phyloP scores from a whole-genome alignment of 2,113 vertebrate genomes.

The Cnemophilus loriae region DNA sequence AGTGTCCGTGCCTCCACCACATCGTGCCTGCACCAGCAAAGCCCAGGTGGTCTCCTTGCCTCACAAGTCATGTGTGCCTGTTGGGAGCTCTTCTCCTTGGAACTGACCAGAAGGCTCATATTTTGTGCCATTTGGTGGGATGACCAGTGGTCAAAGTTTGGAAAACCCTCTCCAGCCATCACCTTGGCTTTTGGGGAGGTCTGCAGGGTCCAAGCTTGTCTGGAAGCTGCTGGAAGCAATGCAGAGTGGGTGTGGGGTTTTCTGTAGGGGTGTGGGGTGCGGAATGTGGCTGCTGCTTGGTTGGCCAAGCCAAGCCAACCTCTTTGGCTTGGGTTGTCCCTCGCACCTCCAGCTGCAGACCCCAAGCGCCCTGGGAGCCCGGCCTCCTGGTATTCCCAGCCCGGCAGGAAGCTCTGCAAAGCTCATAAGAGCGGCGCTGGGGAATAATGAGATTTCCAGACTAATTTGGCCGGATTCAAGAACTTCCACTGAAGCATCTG shows the following conservation, averaged over 20 bases:
- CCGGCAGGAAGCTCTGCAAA: conserved; percentile 55
- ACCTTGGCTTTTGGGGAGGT: neutral
- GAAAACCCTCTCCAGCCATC: rapidly evolving
- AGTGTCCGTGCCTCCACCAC: neutral
- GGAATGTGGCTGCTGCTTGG: neutral
- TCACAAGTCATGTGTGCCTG: rapidly evolving
- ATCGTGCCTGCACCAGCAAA: neutral
- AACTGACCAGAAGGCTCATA: neutral
- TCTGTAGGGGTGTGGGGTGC: neutral
- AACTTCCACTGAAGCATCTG: conserved; percentile 16
- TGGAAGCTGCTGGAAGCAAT: neutral
- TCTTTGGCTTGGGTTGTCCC: neutral
- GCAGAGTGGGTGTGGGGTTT: neutral
- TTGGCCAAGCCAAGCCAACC: neutral
- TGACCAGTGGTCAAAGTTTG: neutral
- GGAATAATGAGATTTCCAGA: conserved; percentile 57
- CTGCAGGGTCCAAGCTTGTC: neutral
- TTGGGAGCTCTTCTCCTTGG: neutral
- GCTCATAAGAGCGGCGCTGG: neutral
- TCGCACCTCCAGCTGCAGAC: neutral
- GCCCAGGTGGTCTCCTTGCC: neutral
- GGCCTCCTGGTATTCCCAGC: neutral
- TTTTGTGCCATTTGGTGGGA: neutral
- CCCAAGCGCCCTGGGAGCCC: neutral
- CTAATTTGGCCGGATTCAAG: neutral